Evolutionary conservation across 1,140 invertebrate species (phyloP).

Genomic region (Amyelois transitella): DNA sequence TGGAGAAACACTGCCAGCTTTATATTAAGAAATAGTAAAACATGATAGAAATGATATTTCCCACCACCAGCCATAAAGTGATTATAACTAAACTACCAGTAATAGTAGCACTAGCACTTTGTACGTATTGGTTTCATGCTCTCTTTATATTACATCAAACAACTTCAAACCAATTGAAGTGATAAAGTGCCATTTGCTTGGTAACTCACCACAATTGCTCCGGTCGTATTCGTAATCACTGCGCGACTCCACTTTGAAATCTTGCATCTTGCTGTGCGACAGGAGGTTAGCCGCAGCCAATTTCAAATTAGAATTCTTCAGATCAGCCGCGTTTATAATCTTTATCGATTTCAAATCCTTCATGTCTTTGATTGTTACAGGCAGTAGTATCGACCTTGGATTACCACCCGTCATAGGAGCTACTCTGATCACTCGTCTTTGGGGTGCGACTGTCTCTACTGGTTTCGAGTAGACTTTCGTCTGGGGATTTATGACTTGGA

Average conservation of each 20-base stretch:
- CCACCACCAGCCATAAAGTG: too few relatives aligned
- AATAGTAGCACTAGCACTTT: too few relatives aligned
- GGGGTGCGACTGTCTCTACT: constrained; percentile 55
- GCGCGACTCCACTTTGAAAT: constrained; percentile 48
- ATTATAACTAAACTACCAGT: too few relatives aligned
- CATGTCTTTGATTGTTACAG: constrained; percentile 80
- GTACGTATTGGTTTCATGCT: too few relatives aligned
- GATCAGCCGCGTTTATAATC: constrained; percentile 79
- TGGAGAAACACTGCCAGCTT: too few relatives aligned
- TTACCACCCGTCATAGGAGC: constrained; percentile 74
- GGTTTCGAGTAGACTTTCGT: constrained; percentile 62
- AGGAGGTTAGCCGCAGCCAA: constrained; percentile 67
- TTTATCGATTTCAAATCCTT: constrained; percentile 82
- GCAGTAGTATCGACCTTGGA: constrained; percentile 79
- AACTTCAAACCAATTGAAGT: not conserved
- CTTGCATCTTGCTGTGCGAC: constrained; percentile 63
- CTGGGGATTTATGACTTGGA: constrained; percentile 60
- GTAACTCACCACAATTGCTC: constrained; percentile 53
- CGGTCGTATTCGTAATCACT: constrained; percentile 51
- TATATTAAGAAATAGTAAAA: too few relatives aligned
- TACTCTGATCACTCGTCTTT: constrained; percentile 74
- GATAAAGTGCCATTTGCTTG: not conserved
- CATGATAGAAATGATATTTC: too few relatives aligned
- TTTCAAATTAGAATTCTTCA: constrained; percentile 74
- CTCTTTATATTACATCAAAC: too few relatives aligned